Conservation (phyloP, 2,888 invertebrate species). For the Cantharis flavilabris region DNA sequence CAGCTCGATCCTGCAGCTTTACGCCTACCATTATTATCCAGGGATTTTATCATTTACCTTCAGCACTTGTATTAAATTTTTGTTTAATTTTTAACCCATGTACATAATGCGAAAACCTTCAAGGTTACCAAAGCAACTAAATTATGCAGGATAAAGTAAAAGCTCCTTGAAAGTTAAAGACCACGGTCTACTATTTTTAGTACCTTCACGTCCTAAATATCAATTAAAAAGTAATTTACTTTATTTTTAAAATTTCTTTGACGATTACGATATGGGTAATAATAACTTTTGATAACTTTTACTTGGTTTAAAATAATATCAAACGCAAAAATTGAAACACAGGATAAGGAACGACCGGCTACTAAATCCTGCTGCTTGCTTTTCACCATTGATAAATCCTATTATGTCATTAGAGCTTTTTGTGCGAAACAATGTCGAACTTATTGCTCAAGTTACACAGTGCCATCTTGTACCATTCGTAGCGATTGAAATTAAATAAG, state of each 20-base stretch:
- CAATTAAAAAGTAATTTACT: not conserved
- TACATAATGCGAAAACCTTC: not conserved
- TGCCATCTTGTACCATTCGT: not conserved
- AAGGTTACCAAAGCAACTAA: not conserved
- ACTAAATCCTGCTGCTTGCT: not conserved
- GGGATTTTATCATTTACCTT: constrained; percentile 24
- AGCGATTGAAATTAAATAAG: too few relatives aligned
- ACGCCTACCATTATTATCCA: constrained; percentile 28
- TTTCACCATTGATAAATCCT: not conserved
- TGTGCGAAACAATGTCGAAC: not conserved
- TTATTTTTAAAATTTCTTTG: not conserved
- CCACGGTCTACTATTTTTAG: not conserved
- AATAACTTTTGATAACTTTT: not conserved
- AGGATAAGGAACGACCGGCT: not conserved
- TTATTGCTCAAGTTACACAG: not conserved
- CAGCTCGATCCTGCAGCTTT: constrained; percentile 25
- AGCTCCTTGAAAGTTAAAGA: not conserved
- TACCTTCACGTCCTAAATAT: not conserved
- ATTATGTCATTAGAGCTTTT: too few relatives aligned
- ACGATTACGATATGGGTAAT: not conserved
- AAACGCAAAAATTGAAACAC: not conserved
- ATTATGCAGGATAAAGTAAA: not conserved
- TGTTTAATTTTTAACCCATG: not conserved
- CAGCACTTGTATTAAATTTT: not conserved
- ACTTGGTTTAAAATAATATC: not conserved